Base-by-base conservation (phyloP, 37 sponge, comb jelly and placozoan species). In the Oscarella lobularis region DNA sequence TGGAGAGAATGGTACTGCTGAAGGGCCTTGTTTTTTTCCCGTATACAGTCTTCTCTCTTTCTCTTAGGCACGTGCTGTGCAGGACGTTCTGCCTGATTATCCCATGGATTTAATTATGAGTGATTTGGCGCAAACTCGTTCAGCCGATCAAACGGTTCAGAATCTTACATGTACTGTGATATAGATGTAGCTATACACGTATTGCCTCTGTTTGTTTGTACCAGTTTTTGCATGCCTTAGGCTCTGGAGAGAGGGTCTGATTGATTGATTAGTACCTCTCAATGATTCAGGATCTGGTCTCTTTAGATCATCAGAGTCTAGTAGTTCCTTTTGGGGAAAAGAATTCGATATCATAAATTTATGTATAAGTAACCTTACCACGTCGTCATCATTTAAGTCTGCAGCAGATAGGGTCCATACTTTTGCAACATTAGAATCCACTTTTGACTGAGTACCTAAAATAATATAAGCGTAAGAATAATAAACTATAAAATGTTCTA, bases 211-310 rank as follows among this genome's bases (percentile, higher is more conserved):
- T n/a, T n/a, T n/a, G n/a, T n/a, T 39, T 82, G 66, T 14, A 91
- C 92, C 98, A 98, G 84, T 98, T 90, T 71, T 98, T 98, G 81
- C 99, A 98, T 14, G 99, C 99, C 70, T 88, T 90, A 48, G 60
- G 20, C 60, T 27, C 9, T 48, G 20, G 9, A 48, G 20, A 27
- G 9, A 48, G 20, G 9, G 20, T 48, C 20, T 48, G 20, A 48
- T 48, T 48, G 20, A 48, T 48, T 48, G 20, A 48, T 48, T 48
- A 48, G 20, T 48, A 93, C 97, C 85, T 85, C 67, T 88, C 14
- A 95, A 74, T 9, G 85, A 66, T 27, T 39, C 31, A 39, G 92
- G 95, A 76, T 94, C 87, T 33, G 99, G 99, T 79, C 81, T 94
- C 0, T 82, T 29, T 4, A 91, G 73, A 74, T 98, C 99, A 76